Base-by-base conservation (phyloP, 2,113 vertebrate genomes). In the Rattus norvegicus region DNA sequence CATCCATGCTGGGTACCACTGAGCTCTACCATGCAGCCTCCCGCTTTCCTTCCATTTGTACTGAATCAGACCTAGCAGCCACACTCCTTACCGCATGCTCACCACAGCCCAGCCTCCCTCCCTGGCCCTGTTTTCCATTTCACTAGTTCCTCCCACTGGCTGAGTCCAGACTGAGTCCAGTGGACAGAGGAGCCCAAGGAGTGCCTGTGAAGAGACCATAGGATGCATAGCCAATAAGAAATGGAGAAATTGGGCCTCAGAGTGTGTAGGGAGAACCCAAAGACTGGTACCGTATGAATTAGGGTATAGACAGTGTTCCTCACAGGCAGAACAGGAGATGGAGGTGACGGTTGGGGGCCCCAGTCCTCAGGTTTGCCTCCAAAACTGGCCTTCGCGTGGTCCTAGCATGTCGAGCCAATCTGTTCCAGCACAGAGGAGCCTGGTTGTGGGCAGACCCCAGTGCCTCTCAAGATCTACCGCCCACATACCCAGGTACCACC, bases 351-450 rank as follows among this genome's bases (percentile, higher is more conserved):
- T 2, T 12, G 30, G 26, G 56, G 39, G 11, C 3, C 7, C 39
- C 70, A 6, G 11, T 0, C 20, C 13, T 30, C 47, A 43, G 54
- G 5, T 8, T 2, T 72, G 73, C 36, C 17, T 0, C 0, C 24
- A 63, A 7, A 14, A 5, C 36, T 54, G 67, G 19, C 43, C 54
- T 65, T 65, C 14, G 0, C 28, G 3, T 3, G 54, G 39, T 47
- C 49, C 56, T 1, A 54, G n/a, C 14, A 72, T 13, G 3, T 24
- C 13, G 19, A 22, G n/a, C 7, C 17, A 33, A 47, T 7, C 20
- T 30, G 14, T 13, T 10, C 11, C 33, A 73, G 59, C 59, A 54
- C 56, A 33, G 2, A 22, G 24, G 33, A 52, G 52, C 36, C 22
- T 54, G 11, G 2, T 12, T 47, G 63, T 7, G 52, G 52, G 52